Conservation (phyloP, 2,113 vertebrate genomes). For the Scopus umbretta region DNA sequence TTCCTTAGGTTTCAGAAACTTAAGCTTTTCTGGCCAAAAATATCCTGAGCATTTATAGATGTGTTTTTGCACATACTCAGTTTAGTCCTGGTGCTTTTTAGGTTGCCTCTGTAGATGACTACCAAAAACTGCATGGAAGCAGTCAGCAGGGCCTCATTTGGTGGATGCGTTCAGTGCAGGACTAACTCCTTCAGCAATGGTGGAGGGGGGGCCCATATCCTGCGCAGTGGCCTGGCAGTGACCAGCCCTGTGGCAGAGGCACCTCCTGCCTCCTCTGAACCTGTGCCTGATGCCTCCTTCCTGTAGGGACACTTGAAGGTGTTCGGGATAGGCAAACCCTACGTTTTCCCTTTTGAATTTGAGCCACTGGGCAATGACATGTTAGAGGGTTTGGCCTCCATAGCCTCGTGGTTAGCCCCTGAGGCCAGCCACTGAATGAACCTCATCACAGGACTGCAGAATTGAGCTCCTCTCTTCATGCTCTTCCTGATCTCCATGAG, state of each 20-base stretch:
- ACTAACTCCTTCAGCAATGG: not conserved
- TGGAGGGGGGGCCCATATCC: not conserved
- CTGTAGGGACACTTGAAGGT: not conserved
- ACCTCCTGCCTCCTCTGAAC: not conserved
- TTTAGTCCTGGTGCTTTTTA: not conserved
- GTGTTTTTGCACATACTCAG: not conserved
- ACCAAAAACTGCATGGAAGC: not conserved
- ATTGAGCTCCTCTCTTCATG: not conserved
- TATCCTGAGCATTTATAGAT: not conserved
- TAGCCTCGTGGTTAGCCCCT: not conserved
- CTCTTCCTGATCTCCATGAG: not conserved
- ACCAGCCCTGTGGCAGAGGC: not conserved
- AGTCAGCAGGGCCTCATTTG: not conserved
- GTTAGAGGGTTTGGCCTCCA: not conserved
- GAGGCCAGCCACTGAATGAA: not conserved
- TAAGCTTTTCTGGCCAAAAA: not conserved
- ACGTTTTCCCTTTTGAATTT: not conserved
- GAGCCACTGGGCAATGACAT: not conserved
- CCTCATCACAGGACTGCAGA: not conserved
- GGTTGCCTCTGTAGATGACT: not conserved
- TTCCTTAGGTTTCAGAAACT: not conserved
- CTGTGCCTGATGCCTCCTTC: not conserved
- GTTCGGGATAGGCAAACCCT: not conserved
- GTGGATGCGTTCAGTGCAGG: not conserved
- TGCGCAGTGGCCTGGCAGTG: not conserved